Evolutionary conservation across 2,888 invertebrate genomes (phyloP), one percentile per base, ranked within the genome.

Genomic region (Cephus pulcher): DNA sequence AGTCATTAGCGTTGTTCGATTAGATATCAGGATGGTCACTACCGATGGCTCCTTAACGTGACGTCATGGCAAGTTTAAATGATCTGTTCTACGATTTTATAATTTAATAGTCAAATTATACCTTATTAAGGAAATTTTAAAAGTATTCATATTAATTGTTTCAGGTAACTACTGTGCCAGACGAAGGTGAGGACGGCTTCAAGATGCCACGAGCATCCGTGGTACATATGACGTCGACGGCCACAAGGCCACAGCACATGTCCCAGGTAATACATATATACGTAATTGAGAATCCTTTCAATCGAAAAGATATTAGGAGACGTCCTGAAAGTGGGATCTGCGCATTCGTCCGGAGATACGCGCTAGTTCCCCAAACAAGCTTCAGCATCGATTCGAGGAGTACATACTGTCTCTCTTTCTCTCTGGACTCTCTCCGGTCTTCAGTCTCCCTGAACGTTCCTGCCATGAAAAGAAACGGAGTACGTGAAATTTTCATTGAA

Each of bases 161-260:
- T 74, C 88, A 91, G 91, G 90, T 91, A 85, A 91, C 91, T 80
- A 89, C 91, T 74, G 88, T 91, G 88, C 89, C 91, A 84, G 88
- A 90, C 88, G 89, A 90, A 85, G 87, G 86, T 83, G 87, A 89
- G 82, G 87, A 89, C 88, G 88, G 87, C 83, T 91, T 90, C 83
- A 91, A 89, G 86, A 90, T 91, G 87, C 90, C 91, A 81, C 86
- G 89, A 85, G 87, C 90, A 78, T 90, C 91, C 79, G 90, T 90
- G 82, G 91, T 91, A 82, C 90, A 91, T 86, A 91, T 91, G 90
- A 89, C 91, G 82, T 91, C 91, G 80, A 89, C 90, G 82, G 90
- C 91, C 69, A 90, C 89, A 75, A 88, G 89, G 85, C 91, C 91
- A 73, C 91, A 91, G 81, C 91, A 91, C 86, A 89, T 90, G 88